Conservation (phyloP, 2,113 vertebrate species). For the Eclectus roratus region DNA sequence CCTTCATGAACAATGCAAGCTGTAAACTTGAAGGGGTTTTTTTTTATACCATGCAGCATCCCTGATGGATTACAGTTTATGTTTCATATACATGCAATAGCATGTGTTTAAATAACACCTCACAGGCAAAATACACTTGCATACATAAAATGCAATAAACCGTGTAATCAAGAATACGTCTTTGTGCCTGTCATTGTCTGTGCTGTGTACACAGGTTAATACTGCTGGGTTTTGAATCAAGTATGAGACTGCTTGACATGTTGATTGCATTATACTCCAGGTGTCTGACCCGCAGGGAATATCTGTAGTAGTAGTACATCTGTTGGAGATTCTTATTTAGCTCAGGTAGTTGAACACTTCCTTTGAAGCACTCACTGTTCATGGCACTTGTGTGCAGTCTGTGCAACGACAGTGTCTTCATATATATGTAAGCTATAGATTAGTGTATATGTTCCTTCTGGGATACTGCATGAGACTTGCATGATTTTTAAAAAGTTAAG, state of each 20-base stretch:
- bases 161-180: background rate
- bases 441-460: background rate
- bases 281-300: background rate
- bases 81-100: background rate
- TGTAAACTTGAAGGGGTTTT: background rate
- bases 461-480: conserved; percentile 34
- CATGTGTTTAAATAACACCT: background rate
- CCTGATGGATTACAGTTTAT: background rate
- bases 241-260: background rate
- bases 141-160: background rate
- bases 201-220: background rate
- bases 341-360: background rate
- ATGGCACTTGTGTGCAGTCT: background rate
- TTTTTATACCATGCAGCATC: background rate
- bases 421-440: background rate
- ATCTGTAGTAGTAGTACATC: background rate
- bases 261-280: background rate
- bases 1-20: background rate
- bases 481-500: background rate
- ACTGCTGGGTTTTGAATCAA: background rate
- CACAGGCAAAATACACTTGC: background rate
- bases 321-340: background rate
- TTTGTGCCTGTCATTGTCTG: background rate
- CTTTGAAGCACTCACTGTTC: background rate
- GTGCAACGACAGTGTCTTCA: background rate